phyloP scores from a whole-genome alignment of 2,797 vertebrate genomes.

The Phataginus tetradactyla region DNA sequence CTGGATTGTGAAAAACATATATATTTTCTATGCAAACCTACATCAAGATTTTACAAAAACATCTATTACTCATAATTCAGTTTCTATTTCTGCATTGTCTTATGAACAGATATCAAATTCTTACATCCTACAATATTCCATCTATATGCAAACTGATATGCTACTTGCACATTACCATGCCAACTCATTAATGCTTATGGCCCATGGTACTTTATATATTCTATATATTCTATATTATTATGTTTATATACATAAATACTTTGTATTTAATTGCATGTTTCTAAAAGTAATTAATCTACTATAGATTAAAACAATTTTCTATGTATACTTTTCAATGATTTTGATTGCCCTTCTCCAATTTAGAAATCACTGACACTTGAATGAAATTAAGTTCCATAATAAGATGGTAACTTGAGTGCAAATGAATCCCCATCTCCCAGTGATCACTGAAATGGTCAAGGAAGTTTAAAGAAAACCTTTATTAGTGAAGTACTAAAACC shows the following conservation, averaged over 20 bases:
- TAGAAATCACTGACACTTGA: background rate
- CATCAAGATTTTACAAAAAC: background rate
- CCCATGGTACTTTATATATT: background rate
- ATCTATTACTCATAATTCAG: background rate
- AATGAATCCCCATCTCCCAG: background rate
- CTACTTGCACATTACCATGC: background rate
- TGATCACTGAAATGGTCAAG: background rate
- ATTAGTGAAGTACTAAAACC: background rate
- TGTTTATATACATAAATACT: background rate
- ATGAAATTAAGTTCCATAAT: background rate
- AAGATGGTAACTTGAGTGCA: background rate
- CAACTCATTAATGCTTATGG: background rate
- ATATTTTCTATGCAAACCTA: constrained; percentile 43
- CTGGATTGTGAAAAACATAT: background rate
- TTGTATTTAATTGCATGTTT: background rate
- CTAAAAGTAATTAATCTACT: background rate
- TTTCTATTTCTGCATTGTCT: background rate
- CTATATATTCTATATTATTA: too few species aligned
- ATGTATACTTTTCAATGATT: constrained; percentile 5
- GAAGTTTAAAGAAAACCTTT: background rate
- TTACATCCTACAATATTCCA: background rate
- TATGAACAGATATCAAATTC: background rate
- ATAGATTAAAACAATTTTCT: constrained; percentile 2
- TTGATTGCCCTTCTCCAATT: background rate
- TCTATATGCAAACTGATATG: background rate